Conservation (phyloP, 2,888 invertebrate species). For the Sisyra nigra region DNA sequence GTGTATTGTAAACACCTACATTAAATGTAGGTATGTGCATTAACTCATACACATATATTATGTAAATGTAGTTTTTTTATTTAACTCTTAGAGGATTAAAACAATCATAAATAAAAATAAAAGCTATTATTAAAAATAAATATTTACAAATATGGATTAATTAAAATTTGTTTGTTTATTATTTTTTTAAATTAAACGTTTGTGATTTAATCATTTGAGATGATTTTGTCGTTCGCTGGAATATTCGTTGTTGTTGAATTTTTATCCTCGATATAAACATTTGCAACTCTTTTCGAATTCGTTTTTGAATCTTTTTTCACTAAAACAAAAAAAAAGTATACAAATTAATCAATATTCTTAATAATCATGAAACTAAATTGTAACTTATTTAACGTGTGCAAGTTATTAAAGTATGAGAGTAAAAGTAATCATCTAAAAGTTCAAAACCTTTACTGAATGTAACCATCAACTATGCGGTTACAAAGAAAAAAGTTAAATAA, state of each 20-base stretch:
- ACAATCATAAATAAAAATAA: neutral
- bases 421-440: no score
- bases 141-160: neutral
- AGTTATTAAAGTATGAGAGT: no score
- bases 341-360: no score
- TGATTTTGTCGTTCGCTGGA: neutral
- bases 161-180: neutral
- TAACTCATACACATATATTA: no score
- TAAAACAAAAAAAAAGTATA: slow-evolving; percentile 21
- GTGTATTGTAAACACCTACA: no score
- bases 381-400: no score
- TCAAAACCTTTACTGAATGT: no score
- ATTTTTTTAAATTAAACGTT: neutral
- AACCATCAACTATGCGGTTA: no score
- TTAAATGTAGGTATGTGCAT: no score
- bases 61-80: no score
- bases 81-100: neutral
- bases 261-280: slow-evolving; percentile 29
- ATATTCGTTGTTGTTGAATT: slow-evolving; percentile 9
- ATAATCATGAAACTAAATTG: no score
- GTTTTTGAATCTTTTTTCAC: slow-evolving; percentile 27
- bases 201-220: neutral
- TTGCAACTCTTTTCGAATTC: slow-evolving; percentile 23
- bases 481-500: no score
- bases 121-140: neutral